These are phyloP conservation scores for Gymnoscopelus microlampas DNA, from an alignment of 2,797 vertebrate genomes.

Conservation along the genomic window DNA sequence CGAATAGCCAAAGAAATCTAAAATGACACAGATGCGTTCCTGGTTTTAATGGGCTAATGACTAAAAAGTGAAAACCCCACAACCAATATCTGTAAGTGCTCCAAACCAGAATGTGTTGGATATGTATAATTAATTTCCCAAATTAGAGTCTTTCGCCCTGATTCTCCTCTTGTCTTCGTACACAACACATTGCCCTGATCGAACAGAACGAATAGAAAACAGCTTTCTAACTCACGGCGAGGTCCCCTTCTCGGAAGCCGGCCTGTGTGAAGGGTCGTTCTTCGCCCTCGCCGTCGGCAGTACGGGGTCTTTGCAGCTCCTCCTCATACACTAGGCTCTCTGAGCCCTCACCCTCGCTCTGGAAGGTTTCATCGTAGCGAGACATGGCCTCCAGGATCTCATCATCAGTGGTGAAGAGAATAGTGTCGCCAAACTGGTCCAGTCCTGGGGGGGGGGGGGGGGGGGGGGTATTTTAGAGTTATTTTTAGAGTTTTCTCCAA, in stretches of 20 bases:
- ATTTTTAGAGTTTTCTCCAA: no score
- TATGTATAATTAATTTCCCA: no score
- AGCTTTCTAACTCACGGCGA: conserved; percentile 56
- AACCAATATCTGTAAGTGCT: no score
- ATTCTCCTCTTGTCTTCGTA: no score
- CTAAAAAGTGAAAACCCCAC: no score
- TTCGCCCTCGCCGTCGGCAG: conserved; percentile 89
- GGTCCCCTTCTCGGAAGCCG: conserved; percentile 79
- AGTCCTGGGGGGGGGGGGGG: conserved; percentile 76
- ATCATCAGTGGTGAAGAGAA: conserved; percentile 95
- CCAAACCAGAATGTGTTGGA: no score
- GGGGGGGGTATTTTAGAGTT: not conserved
- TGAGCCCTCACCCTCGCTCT: conserved; percentile 73
- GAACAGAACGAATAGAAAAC: no score
- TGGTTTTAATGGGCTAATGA: no score
- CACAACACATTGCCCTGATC: no score
- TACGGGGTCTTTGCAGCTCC: conserved; percentile 88
- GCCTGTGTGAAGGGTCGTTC: conserved; percentile 93
- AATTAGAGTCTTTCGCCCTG: no score
- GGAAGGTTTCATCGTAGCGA: conserved; percentile 87
- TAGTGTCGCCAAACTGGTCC: conserved; percentile 97
- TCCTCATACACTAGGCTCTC: conserved; percentile 79
- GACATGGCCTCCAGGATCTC: conserved; percentile 95
- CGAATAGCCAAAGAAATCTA: no score
- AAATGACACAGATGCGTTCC: no score